Evolutionary conservation across 2,113 vertebrate genomes (phyloP).

Genomic region (Cebidichthys violaceus): DNA sequence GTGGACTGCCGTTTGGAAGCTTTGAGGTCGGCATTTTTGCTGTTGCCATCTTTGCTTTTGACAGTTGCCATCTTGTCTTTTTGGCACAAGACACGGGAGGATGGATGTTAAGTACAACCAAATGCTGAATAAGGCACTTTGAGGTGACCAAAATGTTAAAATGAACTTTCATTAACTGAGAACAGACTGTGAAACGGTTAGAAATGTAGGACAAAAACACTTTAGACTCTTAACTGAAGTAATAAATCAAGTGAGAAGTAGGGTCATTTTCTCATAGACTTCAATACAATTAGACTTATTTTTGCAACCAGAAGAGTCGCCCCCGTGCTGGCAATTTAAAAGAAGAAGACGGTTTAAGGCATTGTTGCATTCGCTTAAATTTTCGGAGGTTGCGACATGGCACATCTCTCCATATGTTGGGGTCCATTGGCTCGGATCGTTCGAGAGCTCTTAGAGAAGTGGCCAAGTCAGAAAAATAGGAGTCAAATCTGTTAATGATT

Average conservation of each 20-base stretch:
- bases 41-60: neutral
- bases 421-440: slow-evolving; percentile 51
- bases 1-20: neutral
- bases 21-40: neutral
- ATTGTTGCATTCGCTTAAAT: neutral
- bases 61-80: no score
- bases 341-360: neutral
- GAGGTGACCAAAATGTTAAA: neutral
- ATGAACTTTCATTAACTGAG: neutral
- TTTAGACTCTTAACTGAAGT: neutral
- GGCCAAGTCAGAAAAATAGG: slow-evolving; percentile 61
- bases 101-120: neutral
- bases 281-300: neutral
- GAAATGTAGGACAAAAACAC: neutral
- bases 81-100: neutral
- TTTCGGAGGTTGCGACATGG: neutral
- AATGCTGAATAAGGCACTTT: neutral
- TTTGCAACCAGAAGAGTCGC: neutral
- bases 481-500: slow-evolving; percentile 76
- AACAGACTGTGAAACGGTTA: neutral
- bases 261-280: neutral
- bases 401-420: slow-evolving; percentile 63
- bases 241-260: neutral
- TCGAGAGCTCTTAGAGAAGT: slow-evolving; percentile 60
- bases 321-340: neutral